Conservation (phyloP, 2,888 invertebrate genomes). For the Eurytoma adleriae region DNA sequence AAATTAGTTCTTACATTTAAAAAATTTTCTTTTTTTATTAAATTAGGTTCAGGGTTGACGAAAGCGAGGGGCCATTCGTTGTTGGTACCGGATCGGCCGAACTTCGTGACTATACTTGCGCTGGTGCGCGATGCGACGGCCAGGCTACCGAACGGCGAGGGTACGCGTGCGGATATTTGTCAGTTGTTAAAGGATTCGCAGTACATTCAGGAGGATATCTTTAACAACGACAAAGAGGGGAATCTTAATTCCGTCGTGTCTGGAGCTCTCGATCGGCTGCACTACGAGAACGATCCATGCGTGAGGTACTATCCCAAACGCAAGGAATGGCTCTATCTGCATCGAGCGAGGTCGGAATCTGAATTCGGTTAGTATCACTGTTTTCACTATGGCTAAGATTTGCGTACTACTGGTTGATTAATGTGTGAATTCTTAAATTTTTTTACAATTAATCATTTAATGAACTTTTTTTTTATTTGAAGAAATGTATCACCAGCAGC, state of each 20-base stretch:
- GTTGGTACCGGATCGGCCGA: constrained; percentile 88
- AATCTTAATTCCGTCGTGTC: constrained; percentile 90
- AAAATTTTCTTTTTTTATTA: constrained; percentile 12
- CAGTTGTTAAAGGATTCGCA: constrained; percentile 89
- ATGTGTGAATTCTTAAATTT: neutral
- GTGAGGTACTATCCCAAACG: constrained; percentile 94
- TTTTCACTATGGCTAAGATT: constrained; percentile 4
- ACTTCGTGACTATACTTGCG: constrained; percentile 93
- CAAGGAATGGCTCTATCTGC: constrained; percentile 97
- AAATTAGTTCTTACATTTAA: neutral
- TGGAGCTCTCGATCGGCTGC: constrained; percentile 92
- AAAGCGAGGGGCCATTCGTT: constrained; percentile 91
- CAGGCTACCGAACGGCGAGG: constrained; percentile 95
- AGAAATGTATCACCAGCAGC: constrained; percentile 84
- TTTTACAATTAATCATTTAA: constrained; percentile 74
- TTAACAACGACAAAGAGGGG: constrained; percentile 78
- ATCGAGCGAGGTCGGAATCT: constrained; percentile 82
- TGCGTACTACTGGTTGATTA: neutral
- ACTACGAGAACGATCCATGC: constrained; percentile 94
- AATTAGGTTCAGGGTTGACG: constrained; percentile 69
- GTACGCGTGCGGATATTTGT: constrained; percentile 93
- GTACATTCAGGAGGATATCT: constrained; percentile 77
- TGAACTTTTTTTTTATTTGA: constrained; percentile 77
- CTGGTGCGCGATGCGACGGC: constrained; percentile 96
- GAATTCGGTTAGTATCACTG: constrained; percentile 81